Evolutionary conservation across 2,888 invertebrate genomes (phyloP).

Genomic region (Nomada lathburiana): DNA sequence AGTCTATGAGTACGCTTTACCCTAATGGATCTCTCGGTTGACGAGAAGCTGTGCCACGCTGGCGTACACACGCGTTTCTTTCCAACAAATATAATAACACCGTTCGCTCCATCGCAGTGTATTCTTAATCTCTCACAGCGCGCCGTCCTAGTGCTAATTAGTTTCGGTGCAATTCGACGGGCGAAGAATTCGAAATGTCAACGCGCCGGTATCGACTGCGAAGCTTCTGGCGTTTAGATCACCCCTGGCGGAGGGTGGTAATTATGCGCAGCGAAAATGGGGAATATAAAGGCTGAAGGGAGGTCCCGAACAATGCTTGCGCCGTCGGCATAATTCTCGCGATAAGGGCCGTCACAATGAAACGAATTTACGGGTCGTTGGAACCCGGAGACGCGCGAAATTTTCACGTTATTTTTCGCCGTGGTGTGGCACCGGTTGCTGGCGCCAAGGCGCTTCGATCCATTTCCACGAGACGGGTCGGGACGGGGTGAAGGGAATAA

Average conservation of each 20-base stretch:
- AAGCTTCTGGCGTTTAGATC: constrained; percentile 3
- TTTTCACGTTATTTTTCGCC: constrained; percentile 45
- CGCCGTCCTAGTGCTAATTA: neutral
- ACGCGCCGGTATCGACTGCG: neutral
- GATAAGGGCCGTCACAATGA: constrained; percentile 52
- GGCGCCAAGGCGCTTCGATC: constrained; percentile 52
- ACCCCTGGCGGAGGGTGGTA: constrained; percentile 2
- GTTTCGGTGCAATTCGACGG: neutral
- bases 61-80: neutral
- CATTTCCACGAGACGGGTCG: constrained; percentile 17
- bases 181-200: neutral
- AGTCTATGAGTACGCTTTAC: constrained; percentile 37
- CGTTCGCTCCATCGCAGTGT: neutral
- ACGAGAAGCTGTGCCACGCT: constrained; percentile 17
- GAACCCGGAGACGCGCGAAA: constrained; percentile 39
- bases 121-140: neutral
- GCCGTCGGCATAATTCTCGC: constrained; percentile 34
- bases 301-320: constrained; percentile 33
- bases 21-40: constrained; percentile 35
- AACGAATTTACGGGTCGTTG: constrained; percentile 59
- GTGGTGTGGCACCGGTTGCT: neutral
- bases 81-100: constrained; percentile 1
- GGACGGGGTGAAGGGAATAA: neutral
- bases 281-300: constrained; percentile 11
- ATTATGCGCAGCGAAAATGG: constrained; percentile 22